Conservation (phyloP, 53 echinoderm and acorn worm species). For the Patiria pectinifera region DNA sequence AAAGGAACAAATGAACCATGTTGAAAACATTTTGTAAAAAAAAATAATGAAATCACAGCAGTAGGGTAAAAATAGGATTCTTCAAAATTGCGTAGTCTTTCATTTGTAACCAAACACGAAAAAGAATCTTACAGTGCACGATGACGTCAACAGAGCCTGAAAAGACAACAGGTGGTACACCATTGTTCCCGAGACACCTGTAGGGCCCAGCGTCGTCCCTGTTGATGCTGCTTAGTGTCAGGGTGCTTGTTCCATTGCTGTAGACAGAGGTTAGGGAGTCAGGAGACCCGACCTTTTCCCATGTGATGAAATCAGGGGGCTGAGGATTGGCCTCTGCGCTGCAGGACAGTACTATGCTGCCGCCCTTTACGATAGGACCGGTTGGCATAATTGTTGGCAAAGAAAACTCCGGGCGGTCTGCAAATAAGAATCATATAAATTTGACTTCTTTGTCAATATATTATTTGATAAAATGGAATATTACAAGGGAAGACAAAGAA, state of each 20-base stretch:
- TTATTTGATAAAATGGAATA: too few species aligned
- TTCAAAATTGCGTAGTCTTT: background rate
- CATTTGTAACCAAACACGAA: too few species aligned
- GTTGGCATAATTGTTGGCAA: background rate
- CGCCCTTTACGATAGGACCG: conserved; percentile 5
- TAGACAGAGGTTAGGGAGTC: background rate
- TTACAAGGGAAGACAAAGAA: too few species aligned
- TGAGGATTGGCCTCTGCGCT: conserved; percentile 25
- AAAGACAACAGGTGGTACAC: conserved; percentile 1
- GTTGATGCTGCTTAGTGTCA: conserved; percentile 9
- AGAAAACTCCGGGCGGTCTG: background rate
- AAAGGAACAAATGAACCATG: background rate
- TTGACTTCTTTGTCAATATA: too few species aligned
- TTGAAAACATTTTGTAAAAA: background rate
- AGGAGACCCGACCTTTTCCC: conserved; percentile 17
- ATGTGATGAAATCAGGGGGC: background rate
- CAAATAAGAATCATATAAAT: too few species aligned
- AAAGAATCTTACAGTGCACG: background rate
- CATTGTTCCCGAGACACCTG: conserved; percentile 25
- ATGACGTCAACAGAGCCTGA: background rate
- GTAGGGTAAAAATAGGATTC: background rate
- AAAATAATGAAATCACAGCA: background rate
- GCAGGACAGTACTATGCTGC: conserved; percentile 12
- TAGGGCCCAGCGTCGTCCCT: conserved; percentile 9
- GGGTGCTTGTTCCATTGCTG: background rate